Percentiles rank a stretch among this genome's conserved stretches.
phyloP scores from a whole-genome alignment of 2,888 invertebrate genomes.

The Tipula helvola region DNA sequence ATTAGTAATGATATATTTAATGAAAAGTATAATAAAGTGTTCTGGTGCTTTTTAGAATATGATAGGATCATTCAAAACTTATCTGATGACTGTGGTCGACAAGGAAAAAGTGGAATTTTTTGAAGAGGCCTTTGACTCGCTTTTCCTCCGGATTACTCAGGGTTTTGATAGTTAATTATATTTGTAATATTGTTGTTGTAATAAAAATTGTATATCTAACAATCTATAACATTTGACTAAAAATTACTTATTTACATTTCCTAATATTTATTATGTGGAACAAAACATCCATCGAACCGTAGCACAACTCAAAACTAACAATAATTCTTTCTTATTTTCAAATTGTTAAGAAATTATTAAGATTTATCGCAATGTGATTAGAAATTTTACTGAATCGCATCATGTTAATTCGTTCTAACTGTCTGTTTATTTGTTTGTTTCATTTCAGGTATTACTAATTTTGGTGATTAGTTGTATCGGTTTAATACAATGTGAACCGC shows the following conservation, averaged over 20 bases:
- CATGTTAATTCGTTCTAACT: background rate
- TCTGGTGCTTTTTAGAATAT: background rate
- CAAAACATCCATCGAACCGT: background rate
- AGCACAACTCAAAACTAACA: background rate
- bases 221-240: no score
- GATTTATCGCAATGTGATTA: background rate
- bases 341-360: background rate
- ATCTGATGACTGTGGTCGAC: background rate
- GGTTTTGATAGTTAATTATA: background rate
- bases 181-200: background rate
- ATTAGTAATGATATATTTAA: background rate
- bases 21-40: background rate
- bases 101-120: background rate
- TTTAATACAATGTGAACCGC: constrained; percentile 5
- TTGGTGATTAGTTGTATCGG: background rate
- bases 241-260: no score
- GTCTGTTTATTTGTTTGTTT: background rate
- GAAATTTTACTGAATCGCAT: background rate
- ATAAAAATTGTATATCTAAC: background rate
- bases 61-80: background rate
- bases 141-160: background rate
- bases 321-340: background rate
- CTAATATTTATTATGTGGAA: background rate
- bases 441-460: background rate
- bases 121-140: background rate